Evolutionary conservation across 2,797 vertebrate species (phyloP).

Genomic region (Garrulus glandarius): DNA sequence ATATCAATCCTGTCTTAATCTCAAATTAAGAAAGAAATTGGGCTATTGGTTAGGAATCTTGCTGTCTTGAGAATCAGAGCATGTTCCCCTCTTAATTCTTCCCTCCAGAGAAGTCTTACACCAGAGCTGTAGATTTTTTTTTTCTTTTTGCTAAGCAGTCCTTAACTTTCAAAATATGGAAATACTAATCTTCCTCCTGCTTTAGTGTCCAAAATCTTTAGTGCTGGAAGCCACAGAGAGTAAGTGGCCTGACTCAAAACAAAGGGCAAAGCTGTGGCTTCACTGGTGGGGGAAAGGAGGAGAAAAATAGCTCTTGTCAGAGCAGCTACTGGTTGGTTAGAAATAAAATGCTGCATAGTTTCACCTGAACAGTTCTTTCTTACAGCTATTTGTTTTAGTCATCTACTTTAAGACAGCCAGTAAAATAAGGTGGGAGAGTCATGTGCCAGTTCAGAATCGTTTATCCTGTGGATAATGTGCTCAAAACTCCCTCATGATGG

Average conservation of each 20-base stretch:
- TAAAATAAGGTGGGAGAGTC: background rate
- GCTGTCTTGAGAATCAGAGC: background rate
- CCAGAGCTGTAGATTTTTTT: background rate
- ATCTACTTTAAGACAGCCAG: background rate
- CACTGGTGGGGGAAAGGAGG: background rate
- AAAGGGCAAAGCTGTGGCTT: background rate
- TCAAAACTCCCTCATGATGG: conserved; percentile 1
- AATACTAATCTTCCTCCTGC: background rate
- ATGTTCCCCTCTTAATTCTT: background rate
- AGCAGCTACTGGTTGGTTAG: background rate
- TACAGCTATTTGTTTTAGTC: background rate
- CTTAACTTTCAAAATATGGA: background rate
- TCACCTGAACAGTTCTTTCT: background rate
- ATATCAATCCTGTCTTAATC: background rate
- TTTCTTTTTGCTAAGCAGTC: background rate
- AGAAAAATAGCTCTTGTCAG: background rate
- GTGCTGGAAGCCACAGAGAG: background rate
- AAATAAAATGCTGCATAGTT: background rate
- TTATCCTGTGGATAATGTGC: background rate
- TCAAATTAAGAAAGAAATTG: background rate
- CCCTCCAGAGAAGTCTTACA: background rate
- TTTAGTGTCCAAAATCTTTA: background rate
- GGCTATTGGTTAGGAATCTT: background rate
- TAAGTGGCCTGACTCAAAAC: background rate
- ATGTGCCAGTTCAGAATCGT: background rate